Evolutionary conservation across 2,888 invertebrate genomes (phyloP), one percentile per base, ranked within the genome.

Genomic region (Hirudinaria manillensis): DNA sequence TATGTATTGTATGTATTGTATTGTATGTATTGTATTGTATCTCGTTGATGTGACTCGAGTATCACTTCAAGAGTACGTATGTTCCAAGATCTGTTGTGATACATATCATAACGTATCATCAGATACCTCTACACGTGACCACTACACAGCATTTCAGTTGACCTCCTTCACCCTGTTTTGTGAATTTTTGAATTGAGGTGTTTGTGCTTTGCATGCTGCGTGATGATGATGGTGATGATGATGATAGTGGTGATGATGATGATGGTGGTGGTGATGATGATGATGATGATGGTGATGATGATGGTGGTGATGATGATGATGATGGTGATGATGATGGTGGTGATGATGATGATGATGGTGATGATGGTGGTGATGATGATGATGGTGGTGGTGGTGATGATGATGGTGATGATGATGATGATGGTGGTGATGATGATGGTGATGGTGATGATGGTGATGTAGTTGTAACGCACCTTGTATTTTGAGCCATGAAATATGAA

Each of bases 201-300:
- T n/a, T n/a, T n/a, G n/a, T n/a, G n/a, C n/a, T n/a, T n/a, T n/a
- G n/a, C n/a, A n/a, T n/a, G n/a, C n/a, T n/a, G n/a, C 21, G 21
- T 19, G 53, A 53, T 53, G 53, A 53, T 53, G n/a, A 70, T 32
- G 10, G 27, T 72, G 61, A 53, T 72, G 72, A 72, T 72, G 55
- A 72, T 72, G 72, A 72, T 56, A 34, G 38, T 72, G 72, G 56
- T 56, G 72, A 72, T 72, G 72, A 55, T 72, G 72, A 72, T 72
- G 72, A 72, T 72, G 72, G 38, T 72, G 72, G 55, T 72, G 72
- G 56, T 72, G 72, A 72, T 72, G 72, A 72, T 72, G 72, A 72
- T 72, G 72, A 72, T 72, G 72, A 56, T 72, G 72, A 72, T 72
- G 72, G 56, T 72, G 72, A 56, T 72, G 72, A 72, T 61, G 72